Evolutionary conservation across 1,140 invertebrate species (phyloP), one percentile per base, ranked within the genome.

Genomic region (Bombus turneri): DNA sequence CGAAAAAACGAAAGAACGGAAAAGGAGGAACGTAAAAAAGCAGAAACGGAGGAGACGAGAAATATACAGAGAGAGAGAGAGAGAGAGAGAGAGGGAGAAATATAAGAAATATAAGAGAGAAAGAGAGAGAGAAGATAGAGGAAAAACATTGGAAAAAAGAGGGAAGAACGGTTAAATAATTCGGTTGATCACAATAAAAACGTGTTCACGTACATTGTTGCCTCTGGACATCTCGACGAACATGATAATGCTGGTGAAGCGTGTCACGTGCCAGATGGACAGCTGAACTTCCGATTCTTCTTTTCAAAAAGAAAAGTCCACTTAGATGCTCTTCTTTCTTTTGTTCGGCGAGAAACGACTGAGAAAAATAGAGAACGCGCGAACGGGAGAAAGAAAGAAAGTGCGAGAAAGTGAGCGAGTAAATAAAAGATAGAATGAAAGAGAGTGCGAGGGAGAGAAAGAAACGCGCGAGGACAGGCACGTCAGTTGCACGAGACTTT

Each of bases 191-290:
- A 66, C 39, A 72, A 85, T 80, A 85, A 69, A 80, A 85, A 80
- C 83, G 76, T 85, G 83, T 85, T 90, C 88, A 93, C 93, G 59
- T 93, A 94, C 93, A 93, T 94, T 88, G 81, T 91, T 90, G 86
- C 88, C 83, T 71, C 84, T 90, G 90, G 88, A 90, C 87, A 92
- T 90, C 87, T 90, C 92, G 91, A 84, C 72, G 81, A 87, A 85
- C 92, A 93, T 93, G 88, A 88, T 92, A 88, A 91, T 86, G 83
- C 78, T 86, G 73, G 59, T 89, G 79, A 79, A 78, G 66, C 78
- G 80, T 88, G 85, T 92, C 89, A 91, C 90, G 90, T 91, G 88
- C 59, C 84, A 73, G 72, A 53, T 87, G 64, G 85, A 76, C 59
- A 15, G 79, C 28, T 68, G 43, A 62, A 72, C 53, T 86, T 68